These are phyloP conservation scores for Hoplostethus atlanticus DNA, from an alignment of 2,797 vertebrate species.

Conservation along the genomic window DNA sequence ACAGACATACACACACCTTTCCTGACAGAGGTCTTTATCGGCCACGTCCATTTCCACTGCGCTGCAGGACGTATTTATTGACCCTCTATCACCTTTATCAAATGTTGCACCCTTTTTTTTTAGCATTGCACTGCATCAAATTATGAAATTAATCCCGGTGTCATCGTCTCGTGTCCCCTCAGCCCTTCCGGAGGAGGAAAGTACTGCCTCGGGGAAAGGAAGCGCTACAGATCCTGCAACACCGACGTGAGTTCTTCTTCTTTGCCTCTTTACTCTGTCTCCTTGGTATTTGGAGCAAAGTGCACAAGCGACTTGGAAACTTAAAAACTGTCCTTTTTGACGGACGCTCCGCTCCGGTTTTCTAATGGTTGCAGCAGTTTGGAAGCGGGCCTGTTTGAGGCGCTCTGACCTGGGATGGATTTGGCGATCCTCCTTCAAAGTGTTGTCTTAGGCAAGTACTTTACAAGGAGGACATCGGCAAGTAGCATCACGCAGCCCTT, in stretches of 20 bases:
- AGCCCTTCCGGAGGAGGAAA: slow-evolving; percentile 98
- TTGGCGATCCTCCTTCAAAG: slow-evolving; percentile 22
- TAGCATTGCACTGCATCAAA: no score
- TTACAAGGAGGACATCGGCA: slow-evolving; percentile 35
- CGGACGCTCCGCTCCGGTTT: slow-evolving; percentile 24
- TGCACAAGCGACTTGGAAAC: neutral
- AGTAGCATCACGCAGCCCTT: slow-evolving; percentile 15
- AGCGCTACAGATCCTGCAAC: slow-evolving; percentile 97
- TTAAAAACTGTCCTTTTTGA: neutral
- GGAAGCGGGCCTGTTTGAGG: slow-evolving; percentile 9
- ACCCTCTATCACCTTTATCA: neutral
- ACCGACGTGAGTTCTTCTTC: slow-evolving; percentile 91
- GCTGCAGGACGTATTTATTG: slow-evolving; percentile 3
- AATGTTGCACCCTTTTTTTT: no score
- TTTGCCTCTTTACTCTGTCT: slow-evolving; percentile 19
- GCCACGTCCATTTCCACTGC: no score
- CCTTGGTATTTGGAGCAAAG: slow-evolving; percentile 6
- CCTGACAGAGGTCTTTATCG: slow-evolving; percentile 31
- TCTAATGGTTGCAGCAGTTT: neutral
- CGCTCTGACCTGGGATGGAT: slow-evolving; percentile 23
- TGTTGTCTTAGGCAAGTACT: slow-evolving; percentile 32
- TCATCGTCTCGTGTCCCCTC: slow-evolving; percentile 74
- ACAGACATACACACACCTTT: slow-evolving; percentile 18
- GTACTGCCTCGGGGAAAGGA: slow-evolving; percentile 98
- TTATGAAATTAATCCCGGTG: slow-evolving; percentile 43